Evolutionary conservation across 2,888 invertebrate genomes (phyloP).

Genomic region (Phortica magna): DNA sequence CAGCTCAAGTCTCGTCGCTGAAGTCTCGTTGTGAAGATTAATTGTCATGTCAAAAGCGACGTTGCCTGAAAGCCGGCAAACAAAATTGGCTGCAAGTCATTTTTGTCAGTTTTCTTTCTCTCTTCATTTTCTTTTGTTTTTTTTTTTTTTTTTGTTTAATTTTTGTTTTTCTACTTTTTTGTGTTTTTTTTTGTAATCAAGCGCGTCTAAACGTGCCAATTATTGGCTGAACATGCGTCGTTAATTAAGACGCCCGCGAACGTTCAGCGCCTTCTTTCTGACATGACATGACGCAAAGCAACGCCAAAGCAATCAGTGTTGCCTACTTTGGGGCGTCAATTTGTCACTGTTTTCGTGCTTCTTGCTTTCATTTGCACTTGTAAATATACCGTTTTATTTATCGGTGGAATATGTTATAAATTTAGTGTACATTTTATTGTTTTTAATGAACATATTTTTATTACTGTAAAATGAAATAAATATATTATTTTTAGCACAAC

Average conservation of each 20-base stretch:
- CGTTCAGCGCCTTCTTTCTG: not conserved
- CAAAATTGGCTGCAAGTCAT: no score
- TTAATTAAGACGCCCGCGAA: conserved; percentile 39
- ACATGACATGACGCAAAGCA: not conserved
- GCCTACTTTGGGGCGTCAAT: conserved; percentile 7
- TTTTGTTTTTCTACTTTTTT: not conserved
- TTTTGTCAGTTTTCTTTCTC: no score
- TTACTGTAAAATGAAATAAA: not conserved
- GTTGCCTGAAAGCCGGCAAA: not conserved
- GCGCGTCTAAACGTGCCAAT: conserved; percentile 48
- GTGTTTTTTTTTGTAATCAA: conserved; percentile 15
- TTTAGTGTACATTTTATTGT: not conserved
- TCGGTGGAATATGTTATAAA: not conserved
- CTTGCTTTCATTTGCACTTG: not conserved
- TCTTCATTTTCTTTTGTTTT: not conserved
- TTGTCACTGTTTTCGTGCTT: not conserved
- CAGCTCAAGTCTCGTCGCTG: not conserved
- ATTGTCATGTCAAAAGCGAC: conserved; percentile 27
- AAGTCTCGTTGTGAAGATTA: conserved; percentile 37
- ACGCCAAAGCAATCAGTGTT: conserved; percentile 3
- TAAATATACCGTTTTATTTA: not conserved
- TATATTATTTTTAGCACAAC: not conserved
- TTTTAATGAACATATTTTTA: not conserved
- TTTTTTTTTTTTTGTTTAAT: not conserved
- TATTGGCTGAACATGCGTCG: conserved; percentile 50